Percentiles rank a stretch among this genome's conserved stretches.
Conservation (phyloP, 2,888 invertebrate genomes). For the Sepiola atlantica region DNA sequence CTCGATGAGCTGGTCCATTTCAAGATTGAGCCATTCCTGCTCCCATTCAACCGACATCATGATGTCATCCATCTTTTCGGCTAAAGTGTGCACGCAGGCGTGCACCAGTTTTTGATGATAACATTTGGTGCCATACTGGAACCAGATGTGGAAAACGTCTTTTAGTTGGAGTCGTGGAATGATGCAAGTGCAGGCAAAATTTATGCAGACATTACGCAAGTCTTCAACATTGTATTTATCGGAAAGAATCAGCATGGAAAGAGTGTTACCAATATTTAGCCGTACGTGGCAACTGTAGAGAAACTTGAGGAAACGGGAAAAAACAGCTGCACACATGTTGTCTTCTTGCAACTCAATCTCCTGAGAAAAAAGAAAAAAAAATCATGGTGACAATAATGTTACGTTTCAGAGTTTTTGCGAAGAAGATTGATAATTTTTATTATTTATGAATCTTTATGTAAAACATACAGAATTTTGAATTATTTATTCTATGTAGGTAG, state of each 20-base stretch:
- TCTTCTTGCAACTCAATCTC: constrained; percentile 73
- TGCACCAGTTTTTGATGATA: constrained; percentile 67
- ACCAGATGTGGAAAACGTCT: constrained; percentile 76
- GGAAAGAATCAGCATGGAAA: constrained; percentile 75
- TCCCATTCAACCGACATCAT: constrained; percentile 75
- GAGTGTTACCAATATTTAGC: constrained; percentile 73
- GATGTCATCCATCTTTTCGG: constrained; percentile 70
- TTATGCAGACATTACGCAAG: constrained; percentile 74
- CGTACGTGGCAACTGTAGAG: constrained; percentile 75
- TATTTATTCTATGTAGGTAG: too few relatives aligned
- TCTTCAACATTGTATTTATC: constrained; percentile 76
- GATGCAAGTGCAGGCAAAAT: constrained; percentile 74
- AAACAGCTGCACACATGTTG: constrained; percentile 70
- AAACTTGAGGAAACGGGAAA: constrained; percentile 74
- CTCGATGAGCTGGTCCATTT: constrained; percentile 75
- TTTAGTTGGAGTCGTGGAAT: constrained; percentile 73
- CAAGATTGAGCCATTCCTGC: constrained; percentile 69
- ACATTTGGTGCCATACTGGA: constrained; percentile 75
- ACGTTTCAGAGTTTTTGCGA: too few relatives aligned
- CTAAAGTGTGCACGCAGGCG: constrained; percentile 66
- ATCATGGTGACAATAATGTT: too few relatives aligned
- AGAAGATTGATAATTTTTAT: too few relatives aligned
- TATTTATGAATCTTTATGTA: too few relatives aligned
- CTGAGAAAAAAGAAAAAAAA: constrained; percentile 52
- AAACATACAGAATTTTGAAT: too few relatives aligned